A percentile compares a stretch with the other conserved stretches of the same genome.
Conservation (phyloP, 2,888 invertebrate species). For the Luperina nickerlii region DNA sequence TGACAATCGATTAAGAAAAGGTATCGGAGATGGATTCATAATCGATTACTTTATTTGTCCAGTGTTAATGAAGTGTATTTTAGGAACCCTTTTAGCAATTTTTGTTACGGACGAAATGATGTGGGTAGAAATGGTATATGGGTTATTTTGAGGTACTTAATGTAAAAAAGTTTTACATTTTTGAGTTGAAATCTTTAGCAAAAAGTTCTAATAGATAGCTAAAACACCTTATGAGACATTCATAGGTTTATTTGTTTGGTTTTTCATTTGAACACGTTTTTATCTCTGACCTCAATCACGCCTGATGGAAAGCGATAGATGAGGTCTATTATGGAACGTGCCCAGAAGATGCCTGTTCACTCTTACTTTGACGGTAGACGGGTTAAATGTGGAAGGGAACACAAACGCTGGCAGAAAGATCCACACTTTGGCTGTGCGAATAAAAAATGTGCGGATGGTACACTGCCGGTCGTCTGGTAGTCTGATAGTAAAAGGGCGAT, state of each 20-base stretch:
- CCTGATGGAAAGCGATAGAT: no score
- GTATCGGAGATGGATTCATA: conserved; percentile 34
- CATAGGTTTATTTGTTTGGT: background rate
- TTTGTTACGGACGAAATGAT: background rate
- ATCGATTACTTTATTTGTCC: conserved; percentile 39
- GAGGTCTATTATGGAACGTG: no score
- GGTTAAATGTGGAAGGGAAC: no score
- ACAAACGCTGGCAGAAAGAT: no score
- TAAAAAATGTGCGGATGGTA: no score
- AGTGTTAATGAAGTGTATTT: conserved; percentile 23
- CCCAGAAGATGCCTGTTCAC: no score
- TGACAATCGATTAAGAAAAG: conserved; percentile 43
- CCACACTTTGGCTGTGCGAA: no score
- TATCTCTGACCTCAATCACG: no score
- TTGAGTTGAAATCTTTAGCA: background rate
- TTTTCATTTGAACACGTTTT: background rate
- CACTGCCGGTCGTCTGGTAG: no score
- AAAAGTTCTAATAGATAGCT: background rate
- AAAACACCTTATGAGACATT: background rate
- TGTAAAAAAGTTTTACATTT: background rate
- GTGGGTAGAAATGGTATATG: background rate
- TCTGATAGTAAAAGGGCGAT: no score
- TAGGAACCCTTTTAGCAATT: conserved; percentile 23
- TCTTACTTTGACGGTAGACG: no score
- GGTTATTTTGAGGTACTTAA: background rate